Evolutionary conservation across 1,140 invertebrate genomes (phyloP).

Genomic region (Bombus affinis): DNA sequence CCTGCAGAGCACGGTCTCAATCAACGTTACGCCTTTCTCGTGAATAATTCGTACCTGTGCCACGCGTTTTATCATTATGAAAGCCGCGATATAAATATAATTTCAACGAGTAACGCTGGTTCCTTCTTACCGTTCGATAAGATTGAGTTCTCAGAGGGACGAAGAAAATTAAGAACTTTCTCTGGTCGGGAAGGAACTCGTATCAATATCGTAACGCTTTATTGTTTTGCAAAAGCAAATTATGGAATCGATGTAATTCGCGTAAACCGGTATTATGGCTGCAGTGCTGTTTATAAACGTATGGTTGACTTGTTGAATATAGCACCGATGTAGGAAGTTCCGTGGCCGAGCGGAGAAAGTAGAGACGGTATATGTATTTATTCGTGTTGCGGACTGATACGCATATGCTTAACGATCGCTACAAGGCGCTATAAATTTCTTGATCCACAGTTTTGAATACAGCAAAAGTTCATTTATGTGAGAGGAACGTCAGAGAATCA

Average conservation of each 20-base stretch:
- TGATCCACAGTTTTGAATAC: neutral
- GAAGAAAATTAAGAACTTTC: constrained; percentile 22
- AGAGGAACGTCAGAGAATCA: no score
- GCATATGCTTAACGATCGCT: constrained; percentile 16
- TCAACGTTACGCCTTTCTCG: neutral
- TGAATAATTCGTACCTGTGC: no score
- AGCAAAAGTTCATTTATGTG: neutral
- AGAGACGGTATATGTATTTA: constrained; percentile 61
- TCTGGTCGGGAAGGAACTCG: neutral
- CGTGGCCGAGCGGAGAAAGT: constrained; percentile 62
- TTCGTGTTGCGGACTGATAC: constrained; percentile 36
- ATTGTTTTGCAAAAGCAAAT: constrained; percentile 12
- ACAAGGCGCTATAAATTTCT: neutral
- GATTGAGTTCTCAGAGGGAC: neutral
- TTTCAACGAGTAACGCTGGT: neutral
- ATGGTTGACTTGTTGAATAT: neutral
- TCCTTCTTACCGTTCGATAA: neutral
- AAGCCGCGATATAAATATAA: no score
- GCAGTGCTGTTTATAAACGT: neutral
- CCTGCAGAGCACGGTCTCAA: neutral
- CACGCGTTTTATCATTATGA: no score
- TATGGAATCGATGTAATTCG: neutral
- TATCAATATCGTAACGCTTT: constrained; percentile 1
- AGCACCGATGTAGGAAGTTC: constrained; percentile 51
- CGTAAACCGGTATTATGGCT: neutral